phyloP scores from a whole-genome alignment of 1,140 invertebrate species.

The Ceratitis capitata region DNA sequence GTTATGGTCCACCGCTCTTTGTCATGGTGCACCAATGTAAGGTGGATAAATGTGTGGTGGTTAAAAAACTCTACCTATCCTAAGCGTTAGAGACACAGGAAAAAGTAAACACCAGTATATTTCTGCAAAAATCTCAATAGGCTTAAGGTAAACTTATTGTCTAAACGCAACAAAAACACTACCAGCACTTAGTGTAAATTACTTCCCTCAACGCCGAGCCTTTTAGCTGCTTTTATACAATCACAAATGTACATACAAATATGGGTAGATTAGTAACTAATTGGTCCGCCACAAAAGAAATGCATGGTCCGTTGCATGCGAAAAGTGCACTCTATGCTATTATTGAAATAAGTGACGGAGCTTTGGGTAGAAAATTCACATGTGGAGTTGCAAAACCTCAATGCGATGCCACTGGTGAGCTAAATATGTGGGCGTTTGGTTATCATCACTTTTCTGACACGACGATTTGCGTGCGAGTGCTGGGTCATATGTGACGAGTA shows the following conservation, averaged over 20 bases:
- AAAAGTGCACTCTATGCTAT: background rate
- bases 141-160: background rate
- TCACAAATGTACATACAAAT: background rate
- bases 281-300: constrained; percentile 3
- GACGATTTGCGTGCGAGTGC: background rate
- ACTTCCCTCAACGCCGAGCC: background rate
- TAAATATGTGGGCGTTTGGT: background rate
- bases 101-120: no score
- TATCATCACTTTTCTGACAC: background rate
- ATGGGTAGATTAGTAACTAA: background rate
- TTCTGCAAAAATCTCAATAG: no score
- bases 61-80: no score
- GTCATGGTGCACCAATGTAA: no score
- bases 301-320: constrained; percentile 6
- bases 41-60: no score
- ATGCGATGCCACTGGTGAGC: background rate
- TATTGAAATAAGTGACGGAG: background rate
- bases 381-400: background rate
- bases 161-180: background rate
- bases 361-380: background rate
- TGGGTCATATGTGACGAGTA: background rate
- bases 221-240: background rate
- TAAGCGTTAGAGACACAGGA: no score
- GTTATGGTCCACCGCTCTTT: no score
- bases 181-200: background rate